Evolutionary conservation across 1,140 invertebrate genomes (phyloP).

Genomic region (Drosophila ananassae): DNA sequence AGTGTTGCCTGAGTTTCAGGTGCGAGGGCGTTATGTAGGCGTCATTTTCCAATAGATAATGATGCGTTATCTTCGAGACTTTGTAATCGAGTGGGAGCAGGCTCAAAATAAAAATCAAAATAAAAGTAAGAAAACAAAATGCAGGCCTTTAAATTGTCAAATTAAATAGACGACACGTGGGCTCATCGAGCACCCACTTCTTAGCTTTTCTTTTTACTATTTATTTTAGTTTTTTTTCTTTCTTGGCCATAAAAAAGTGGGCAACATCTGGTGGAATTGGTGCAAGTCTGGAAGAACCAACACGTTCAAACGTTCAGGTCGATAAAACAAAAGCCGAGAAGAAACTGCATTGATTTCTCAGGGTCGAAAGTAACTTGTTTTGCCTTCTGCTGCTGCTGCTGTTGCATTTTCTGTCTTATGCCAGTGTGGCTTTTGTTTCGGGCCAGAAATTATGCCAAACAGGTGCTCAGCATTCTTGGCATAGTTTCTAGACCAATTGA

Average conservation of each 20-base stretch:
- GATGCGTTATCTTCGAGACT: slow-evolving; percentile 13
- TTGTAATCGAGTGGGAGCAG: slow-evolving; percentile 36
- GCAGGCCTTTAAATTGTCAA: slow-evolving; percentile 64
- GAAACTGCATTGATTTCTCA: slow-evolving; percentile 62
- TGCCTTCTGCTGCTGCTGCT: slow-evolving; percentile 13
- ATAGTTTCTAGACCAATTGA: slow-evolving; percentile 57
- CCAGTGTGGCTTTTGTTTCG: neutral
- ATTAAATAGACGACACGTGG: slow-evolving; percentile 52
- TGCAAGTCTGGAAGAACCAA: slow-evolving; percentile 12
- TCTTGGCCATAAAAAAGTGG: neutral
- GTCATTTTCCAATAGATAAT: slow-evolving; percentile 5
- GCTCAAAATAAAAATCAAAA: slow-evolving; percentile 8
- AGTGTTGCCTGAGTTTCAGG: slow-evolving; percentile 2
- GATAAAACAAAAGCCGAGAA: slow-evolving; percentile 35
- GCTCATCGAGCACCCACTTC: slow-evolving; percentile 11
- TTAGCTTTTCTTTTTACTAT: neutral
- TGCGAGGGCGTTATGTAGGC: slow-evolving; percentile 27
- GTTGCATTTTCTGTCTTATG: neutral
- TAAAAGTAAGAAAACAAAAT: slow-evolving; percentile 13
- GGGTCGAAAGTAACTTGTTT: slow-evolving; percentile 48
- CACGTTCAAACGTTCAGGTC: slow-evolving; percentile 44
- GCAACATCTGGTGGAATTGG: slow-evolving; percentile 52
- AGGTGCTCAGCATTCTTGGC: slow-evolving; percentile 65
- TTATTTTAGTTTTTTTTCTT: neutral
- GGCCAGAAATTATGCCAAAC: slow-evolving; percentile 52